Evolutionary conservation across 2,797 vertebrate genomes (phyloP).

Genomic region (Halcyon chelicuti): DNA sequence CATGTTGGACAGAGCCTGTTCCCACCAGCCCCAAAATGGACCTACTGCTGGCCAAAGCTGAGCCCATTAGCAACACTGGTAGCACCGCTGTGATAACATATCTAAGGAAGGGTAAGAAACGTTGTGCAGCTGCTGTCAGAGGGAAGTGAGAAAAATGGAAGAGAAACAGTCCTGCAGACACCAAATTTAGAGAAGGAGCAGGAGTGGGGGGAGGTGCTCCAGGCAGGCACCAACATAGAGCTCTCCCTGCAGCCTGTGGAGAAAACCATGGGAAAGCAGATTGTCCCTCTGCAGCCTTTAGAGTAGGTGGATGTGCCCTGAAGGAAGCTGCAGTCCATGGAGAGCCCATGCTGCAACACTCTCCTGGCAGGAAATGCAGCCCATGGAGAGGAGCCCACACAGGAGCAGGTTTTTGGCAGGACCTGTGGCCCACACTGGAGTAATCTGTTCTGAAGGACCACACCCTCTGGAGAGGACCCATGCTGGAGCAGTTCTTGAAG

Average conservation of each 20-base stretch:
- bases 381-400: background rate
- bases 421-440: background rate
- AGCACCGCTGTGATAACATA: background rate
- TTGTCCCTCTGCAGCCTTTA: background rate
- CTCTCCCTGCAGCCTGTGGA: background rate
- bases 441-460: background rate
- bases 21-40: background rate
- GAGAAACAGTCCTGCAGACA: background rate
- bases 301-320: background rate
- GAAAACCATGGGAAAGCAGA: background rate
- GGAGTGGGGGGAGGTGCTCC: background rate
- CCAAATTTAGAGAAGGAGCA: background rate
- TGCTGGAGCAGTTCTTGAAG: background rate
- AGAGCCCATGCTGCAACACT: background rate
- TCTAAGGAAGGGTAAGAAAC: background rate
- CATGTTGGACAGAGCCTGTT: accelerated
- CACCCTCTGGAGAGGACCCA: background rate
- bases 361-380: background rate
- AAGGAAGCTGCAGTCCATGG: background rate
- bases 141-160: background rate
- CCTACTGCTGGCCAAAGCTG: background rate
- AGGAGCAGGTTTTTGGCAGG: too few relatives aligned
- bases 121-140: background rate
- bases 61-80: background rate
- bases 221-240: accelerated